Percentiles rank a stretch among this genome's conserved stretches.
Evolutionary conservation across 1,140 invertebrate species (phyloP).

Genomic region (Pseudomyrmex flavicornis): DNA sequence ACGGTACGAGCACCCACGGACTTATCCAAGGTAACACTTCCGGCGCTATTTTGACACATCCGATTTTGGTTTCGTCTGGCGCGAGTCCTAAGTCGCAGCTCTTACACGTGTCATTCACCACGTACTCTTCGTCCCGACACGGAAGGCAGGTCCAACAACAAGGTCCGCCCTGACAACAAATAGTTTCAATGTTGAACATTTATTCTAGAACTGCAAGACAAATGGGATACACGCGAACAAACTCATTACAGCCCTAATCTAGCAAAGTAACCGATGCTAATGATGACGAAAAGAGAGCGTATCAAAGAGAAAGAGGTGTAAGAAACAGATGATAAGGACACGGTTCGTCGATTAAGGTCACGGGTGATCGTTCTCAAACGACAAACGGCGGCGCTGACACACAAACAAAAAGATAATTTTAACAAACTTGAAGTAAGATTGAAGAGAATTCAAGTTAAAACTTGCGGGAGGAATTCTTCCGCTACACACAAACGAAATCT

Average conservation of each 20-base stretch:
- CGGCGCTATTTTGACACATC: conserved; percentile 86
- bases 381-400: neutral
- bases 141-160: conserved; percentile 90
- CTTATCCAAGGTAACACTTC: conserved; percentile 85
- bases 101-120: conserved; percentile 87
- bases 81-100: conserved; percentile 86
- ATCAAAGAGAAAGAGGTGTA: neutral
- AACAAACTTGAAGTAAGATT: neutral
- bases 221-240: no score
- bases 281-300: conserved; percentile 25
- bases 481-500: neutral
- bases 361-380: conserved; percentile 12
- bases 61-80: conserved; percentile 85
- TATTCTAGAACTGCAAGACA: no score
- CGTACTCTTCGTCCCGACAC: conserved; percentile 86
- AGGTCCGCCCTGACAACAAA: conserved; percentile 81
- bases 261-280: neutral
- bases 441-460: neutral
- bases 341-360: conserved; percentile 18
- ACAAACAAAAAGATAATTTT: neutral
- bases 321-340: conserved; percentile 9
- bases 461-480: neutral
- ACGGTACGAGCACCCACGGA: conserved; percentile 88
- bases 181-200: no score
- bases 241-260: no score